Percentiles rank a stretch among this genome's conserved stretches.
Conservation (phyloP, 2,888 invertebrate genomes). For the Pristionchus fissidentatus region DNA sequence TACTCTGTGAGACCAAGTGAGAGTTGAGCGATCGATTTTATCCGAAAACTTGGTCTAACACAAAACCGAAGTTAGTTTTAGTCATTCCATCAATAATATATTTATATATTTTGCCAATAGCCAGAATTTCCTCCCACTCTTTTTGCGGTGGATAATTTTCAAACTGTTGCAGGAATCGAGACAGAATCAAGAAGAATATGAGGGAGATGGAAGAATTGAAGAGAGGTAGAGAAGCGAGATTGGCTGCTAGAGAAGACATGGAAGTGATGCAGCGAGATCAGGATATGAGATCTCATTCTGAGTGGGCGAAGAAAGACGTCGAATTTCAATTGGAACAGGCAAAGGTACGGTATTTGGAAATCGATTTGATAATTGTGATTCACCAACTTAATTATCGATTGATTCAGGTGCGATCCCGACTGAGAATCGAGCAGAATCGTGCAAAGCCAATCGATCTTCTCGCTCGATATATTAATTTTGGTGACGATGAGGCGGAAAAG, state of each 20-base stretch:
- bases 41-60: too few relatives aligned
- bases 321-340: slow-evolving; percentile 98
- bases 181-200: slow-evolving; percentile 70
- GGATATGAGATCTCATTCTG: slow-evolving; percentile 90
- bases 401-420: slow-evolving; percentile 84
- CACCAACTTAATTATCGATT: neutral
- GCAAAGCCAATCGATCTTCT: slow-evolving; percentile 98
- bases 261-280: slow-evolving; percentile 86
- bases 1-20: too few relatives aligned
- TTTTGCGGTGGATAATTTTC: neutral
- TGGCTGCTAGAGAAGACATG: slow-evolving; percentile 75
- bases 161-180: slow-evolving; percentile 58
- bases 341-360: slow-evolving; percentile 79
- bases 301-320: slow-evolving; percentile 96
- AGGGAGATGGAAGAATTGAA: slow-evolving; percentile 94
- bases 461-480: slow-evolving; percentile 81
- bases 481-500: slow-evolving; percentile 77
- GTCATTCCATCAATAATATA: too few relatives aligned
- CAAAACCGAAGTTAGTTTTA: too few relatives aligned
- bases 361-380: neutral
- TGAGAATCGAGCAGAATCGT: slow-evolving; percentile 94
- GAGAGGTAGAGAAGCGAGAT: slow-evolving; percentile 82
- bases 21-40: too few relatives aligned
- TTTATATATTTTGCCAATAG: too few relatives aligned
- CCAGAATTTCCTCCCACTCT: neutral